These are phyloP conservation scores for Mellivora capensis DNA, from an alignment of 2,113 vertebrate genomes.

Conservation along the genomic window DNA sequence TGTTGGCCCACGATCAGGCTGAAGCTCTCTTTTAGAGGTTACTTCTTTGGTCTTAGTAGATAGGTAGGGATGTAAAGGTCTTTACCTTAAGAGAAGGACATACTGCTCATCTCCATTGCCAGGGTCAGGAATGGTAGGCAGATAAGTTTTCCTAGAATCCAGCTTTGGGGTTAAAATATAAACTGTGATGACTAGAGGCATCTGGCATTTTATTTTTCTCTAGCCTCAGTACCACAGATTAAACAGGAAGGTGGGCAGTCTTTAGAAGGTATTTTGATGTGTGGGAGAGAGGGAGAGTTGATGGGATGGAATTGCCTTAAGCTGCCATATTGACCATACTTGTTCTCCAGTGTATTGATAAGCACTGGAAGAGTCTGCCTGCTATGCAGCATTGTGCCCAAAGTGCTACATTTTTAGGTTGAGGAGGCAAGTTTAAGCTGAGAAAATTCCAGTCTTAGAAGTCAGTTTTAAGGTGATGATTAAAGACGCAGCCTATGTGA, in stretches of 20 bases:
- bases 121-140: background rate
- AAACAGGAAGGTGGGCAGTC: background rate
- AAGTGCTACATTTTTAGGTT: background rate
- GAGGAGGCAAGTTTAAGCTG: background rate
- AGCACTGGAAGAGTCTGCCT: background rate
- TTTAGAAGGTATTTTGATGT: background rate
- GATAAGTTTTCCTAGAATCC: background rate
- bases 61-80: background rate
- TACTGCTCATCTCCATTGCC: background rate
- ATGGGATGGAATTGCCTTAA: background rate
- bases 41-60: background rate
- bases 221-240: background rate
- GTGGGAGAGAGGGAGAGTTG: background rate
- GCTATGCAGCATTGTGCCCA: background rate
- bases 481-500: background rate
- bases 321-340: background rate
- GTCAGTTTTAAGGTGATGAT: background rate
- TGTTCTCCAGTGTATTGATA: background rate
- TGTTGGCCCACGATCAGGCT: background rate
- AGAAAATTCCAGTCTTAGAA: conserved; percentile 5
- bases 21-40: background rate
- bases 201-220: background rate
- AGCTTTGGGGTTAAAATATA: conserved; percentile 29
- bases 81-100: background rate
- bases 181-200: background rate